These are phyloP conservation scores for Triplophysa tibetana DNA, from an alignment of 2,113 vertebrate species.

Conservation along the genomic window DNA sequence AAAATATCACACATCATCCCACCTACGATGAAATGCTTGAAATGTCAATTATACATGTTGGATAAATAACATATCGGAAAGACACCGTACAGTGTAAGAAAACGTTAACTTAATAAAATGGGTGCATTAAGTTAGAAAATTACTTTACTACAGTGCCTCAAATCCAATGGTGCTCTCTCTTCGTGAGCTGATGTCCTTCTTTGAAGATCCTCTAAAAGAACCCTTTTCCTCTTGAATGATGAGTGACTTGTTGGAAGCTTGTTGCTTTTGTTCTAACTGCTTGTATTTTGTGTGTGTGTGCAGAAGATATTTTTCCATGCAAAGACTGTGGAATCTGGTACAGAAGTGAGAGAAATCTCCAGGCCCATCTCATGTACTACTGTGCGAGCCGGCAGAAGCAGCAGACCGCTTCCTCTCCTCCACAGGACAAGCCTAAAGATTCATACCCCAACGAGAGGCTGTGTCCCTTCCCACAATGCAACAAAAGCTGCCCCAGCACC, in stretches of 20 bases:
- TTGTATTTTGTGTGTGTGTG: conserved; percentile 7
- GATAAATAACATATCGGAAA: background rate
- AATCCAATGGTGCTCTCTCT: background rate
- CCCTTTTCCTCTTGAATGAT: background rate
- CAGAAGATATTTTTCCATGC: conserved; percentile 97
- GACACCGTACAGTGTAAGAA: background rate
- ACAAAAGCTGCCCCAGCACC: conserved; percentile 97
- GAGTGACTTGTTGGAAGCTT: background rate
- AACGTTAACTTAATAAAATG: background rate
- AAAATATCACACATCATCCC: background rate
- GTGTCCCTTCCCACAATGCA: conserved; percentile 95
- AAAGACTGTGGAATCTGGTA: conserved; percentile 99
- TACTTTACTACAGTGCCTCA: no score
- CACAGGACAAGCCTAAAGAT: conserved; percentile 90
- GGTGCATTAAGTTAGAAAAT: background rate
- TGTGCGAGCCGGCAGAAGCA: conserved; percentile 91
- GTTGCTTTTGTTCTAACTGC: background rate
- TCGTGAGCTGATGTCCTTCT: background rate
- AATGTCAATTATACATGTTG: background rate
- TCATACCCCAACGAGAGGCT: conserved; percentile 89
- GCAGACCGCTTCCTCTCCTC: conserved; percentile 66
- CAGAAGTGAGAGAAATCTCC: conserved; percentile 93
- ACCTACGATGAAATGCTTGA: conserved; percentile 19
- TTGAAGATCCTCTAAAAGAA: background rate
- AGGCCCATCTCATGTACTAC: conserved; percentile 98